These are phyloP conservation scores for Danionella dracula DNA, from an alignment of 2,797 vertebrate genomes.

Conservation along the genomic window DNA sequence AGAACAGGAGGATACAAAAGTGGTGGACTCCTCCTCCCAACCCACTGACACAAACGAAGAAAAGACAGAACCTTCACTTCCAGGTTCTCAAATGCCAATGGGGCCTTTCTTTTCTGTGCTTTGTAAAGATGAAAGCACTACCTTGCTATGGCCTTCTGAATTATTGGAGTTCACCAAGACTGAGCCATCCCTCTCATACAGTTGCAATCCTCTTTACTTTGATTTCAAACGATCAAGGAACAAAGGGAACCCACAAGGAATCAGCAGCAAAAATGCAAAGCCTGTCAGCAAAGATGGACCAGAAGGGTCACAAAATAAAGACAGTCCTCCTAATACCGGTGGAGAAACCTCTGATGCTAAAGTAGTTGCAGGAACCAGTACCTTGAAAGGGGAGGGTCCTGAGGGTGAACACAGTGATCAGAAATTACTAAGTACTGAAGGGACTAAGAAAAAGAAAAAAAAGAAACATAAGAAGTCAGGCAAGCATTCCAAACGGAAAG, in stretches of 20 bases:
- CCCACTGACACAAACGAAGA: conserved; percentile 56
- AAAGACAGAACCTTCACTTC: conserved; percentile 51
- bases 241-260: conserved; percentile 68
- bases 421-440: conserved; percentile 55
- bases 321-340: conserved; percentile 45
- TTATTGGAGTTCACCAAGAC: conserved; percentile 94
- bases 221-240: conserved; percentile 95
- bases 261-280: conserved; percentile 57
- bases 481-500: conserved; percentile 82
- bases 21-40: conserved; percentile 27
- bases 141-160: conserved; percentile 96
- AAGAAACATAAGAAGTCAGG: conserved; percentile 96
- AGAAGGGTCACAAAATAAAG: conserved; percentile 57
- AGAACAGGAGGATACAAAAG: conserved; percentile 20
- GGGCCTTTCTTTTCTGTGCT: conserved; percentile 93
- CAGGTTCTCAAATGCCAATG: conserved; percentile 79
- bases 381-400: conserved; percentile 51
- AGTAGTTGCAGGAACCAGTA: conserved; percentile 47
- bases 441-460: conserved; percentile 87
- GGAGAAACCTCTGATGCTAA: conserved; percentile 33
- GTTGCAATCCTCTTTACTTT: conserved; percentile 97
- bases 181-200: conserved; percentile 89
- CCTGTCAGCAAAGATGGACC: conserved; percentile 46
- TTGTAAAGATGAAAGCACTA: conserved; percentile 95
- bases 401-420: conserved; percentile 58